A percentile compares a stretch with the other conserved stretches of the same genome.
Evolutionary conservation across 2,888 invertebrate species (phyloP).

Genomic region (Leptinotarsa peninsularis): DNA sequence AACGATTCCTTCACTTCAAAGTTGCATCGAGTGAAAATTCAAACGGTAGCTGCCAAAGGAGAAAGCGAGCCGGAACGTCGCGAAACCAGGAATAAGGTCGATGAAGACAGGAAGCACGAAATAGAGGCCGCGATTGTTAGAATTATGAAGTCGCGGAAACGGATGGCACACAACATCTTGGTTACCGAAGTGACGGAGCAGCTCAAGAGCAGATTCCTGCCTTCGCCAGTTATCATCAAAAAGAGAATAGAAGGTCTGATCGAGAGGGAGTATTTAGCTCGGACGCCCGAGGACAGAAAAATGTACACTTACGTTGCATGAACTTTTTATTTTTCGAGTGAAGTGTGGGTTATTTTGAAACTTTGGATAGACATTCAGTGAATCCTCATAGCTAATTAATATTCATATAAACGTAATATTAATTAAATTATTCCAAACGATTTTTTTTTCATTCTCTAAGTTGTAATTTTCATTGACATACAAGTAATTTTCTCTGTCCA

Average conservation of each 20-base stretch:
- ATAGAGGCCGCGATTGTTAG: conserved; percentile 99
- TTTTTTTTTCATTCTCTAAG: conserved; percentile 37
- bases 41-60: conserved; percentile 93
- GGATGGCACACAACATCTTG: conserved; percentile 92
- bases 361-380: conserved; percentile 48
- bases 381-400: conserved; percentile 51
- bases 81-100: conserved; percentile 94
- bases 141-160: conserved; percentile 98
- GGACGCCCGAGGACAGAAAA: conserved; percentile 97
- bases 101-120: conserved; percentile 99
- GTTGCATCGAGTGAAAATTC: conserved; percentile 94
- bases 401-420: conserved; percentile 51
- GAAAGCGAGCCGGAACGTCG: conserved; percentile 99
- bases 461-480: conserved; percentile 23
- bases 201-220: conserved; percentile 95
- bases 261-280: conserved; percentile 97
- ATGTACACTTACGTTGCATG: conserved; percentile 96
- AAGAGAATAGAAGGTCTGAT: conserved; percentile 99
- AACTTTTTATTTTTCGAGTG: conserved; percentile 57
- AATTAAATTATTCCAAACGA: conserved; percentile 54
- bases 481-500: conserved; percentile 22
- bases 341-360: conserved; percentile 48
- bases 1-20: conserved; percentile 99
- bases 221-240: conserved; percentile 98
- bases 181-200: conserved; percentile 98